Conservation (phyloP, 1,140 invertebrate genomes). For the Nebria ingens region DNA sequence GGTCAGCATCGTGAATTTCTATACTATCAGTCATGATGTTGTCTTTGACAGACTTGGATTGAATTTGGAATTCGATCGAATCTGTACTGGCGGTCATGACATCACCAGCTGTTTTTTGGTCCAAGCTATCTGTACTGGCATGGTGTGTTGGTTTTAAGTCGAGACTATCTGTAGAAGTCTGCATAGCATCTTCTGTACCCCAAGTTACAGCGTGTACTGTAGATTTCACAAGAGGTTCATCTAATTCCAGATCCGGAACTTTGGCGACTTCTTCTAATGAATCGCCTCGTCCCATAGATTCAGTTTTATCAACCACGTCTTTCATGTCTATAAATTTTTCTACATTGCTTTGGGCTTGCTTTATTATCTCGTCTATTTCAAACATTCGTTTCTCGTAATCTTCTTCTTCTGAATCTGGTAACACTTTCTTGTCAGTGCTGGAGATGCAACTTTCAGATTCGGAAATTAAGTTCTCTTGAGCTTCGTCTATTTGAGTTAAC, state of each 20-base stretch:
- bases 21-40: conserved; percentile 40
- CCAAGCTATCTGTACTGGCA: conserved; percentile 48
- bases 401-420: conserved; percentile 38
- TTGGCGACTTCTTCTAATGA: conserved; percentile 40
- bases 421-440: conserved; percentile 37
- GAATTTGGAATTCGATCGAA: conserved; percentile 44
- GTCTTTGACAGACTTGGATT: conserved; percentile 23
- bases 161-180: conserved; percentile 51
- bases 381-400: conserved; percentile 62
- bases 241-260: conserved; percentile 38
- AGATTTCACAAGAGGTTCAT: conserved; percentile 29
- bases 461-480: conserved; percentile 50
- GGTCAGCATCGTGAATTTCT: conserved; percentile 33
- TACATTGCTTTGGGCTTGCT: conserved; percentile 57
- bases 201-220: conserved; percentile 25
- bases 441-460: conserved; percentile 57
- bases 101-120: conserved; percentile 41
- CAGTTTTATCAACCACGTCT: conserved; percentile 37
- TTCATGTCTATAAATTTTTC: conserved; percentile 48
- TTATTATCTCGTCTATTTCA: conserved; percentile 64
- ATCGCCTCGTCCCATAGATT: conserved; percentile 38
- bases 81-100: conserved; percentile 51
- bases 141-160: conserved; percentile 40
- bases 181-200: conserved; percentile 40
- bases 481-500: conserved; percentile 60